Base-by-base conservation (phyloP, 2,113 vertebrate species). In the Hiodon tergisus region DNA sequence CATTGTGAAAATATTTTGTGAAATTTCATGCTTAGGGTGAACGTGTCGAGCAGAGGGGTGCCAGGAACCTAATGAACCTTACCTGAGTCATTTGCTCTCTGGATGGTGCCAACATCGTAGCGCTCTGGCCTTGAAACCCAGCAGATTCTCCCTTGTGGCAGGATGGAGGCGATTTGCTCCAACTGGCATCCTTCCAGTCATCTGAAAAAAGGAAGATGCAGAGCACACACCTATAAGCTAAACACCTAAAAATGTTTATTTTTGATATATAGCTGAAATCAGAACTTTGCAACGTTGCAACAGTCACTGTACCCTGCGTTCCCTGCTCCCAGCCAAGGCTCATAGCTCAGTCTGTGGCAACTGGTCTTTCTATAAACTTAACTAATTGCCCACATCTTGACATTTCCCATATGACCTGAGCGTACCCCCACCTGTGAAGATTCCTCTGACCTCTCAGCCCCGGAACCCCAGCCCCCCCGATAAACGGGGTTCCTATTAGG, bases 391-490 rank as follows among this genome's bases (percentile, higher is more conserved):
- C 86, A 82, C 85, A 87, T 89, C 90, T 88, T 96, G 94, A 94
- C 94, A 94, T 94, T 92, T 95, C 91, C 92, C 89, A 92, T 94
- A 95, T 93, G 94, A 92, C 80, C 88, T 96, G 93, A 95, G 92
- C 94, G 96, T 95, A 92, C 92, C 93, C 90, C 88, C 90, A 89
- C 89, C 89, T 91, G 88, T 81, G 85, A 80, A 81, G 83, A 84
- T 87, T 85, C 88, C 89, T 88, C 78, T 31, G 31, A 31, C 31
- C 31, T 31, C 31, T 31, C 31, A 31, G 31, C 89, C 86, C 79
- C 87, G 87, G 84, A 80, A 84, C 83, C 84, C 86, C 88, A 88
- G 87, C 90, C 87, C 87, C 6, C 4, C 93, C 92, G 90, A 94
- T 95, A 93, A 95, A 93, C 92, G 92, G 89, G 89, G 92, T 94